phyloP scores from a whole-genome alignment of 2,113 vertebrate species.

The Chlamydotis undulata region DNA sequence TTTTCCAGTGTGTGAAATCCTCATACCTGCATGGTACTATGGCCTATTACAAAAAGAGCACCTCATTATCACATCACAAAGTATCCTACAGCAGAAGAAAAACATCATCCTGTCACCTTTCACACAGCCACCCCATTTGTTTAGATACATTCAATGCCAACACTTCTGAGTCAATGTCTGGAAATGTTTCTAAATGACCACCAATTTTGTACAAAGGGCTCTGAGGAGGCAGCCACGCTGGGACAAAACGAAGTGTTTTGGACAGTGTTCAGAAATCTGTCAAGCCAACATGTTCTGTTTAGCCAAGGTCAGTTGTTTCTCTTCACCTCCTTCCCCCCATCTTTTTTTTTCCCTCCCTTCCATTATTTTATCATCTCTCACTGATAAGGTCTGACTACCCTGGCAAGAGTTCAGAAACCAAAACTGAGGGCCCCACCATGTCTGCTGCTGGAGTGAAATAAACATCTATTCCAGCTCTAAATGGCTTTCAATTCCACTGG shows the following conservation, averaged over 20 bases:
- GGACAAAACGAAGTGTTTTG: neutral
- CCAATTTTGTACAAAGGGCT: neutral
- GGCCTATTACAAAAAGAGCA: conserved; percentile 9
- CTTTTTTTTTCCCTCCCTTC: neutral
- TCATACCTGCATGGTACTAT: neutral
- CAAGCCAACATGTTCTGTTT: neutral
- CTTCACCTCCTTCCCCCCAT: accelerated
- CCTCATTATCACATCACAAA: conserved; percentile 39
- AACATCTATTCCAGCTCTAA: neutral
- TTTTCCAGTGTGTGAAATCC: conserved; percentile 35
- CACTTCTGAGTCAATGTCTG: neutral
- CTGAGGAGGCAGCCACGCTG: neutral
- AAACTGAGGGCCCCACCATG: neutral
- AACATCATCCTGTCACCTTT: neutral
- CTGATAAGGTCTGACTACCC: neutral
- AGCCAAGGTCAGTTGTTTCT: neutral
- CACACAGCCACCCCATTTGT: neutral
- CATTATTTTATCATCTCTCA: neutral
- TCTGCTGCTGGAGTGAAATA: neutral
- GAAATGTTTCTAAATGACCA: conserved; percentile 47
- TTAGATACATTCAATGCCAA: conserved; percentile 11
- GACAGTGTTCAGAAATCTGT: neutral
- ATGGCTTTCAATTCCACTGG: neutral
- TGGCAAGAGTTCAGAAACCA: neutral
- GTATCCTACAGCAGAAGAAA: neutral